Evolutionary conservation across 2,113 vertebrate species (phyloP).

Genomic region (Platichthys stellatus): DNA sequence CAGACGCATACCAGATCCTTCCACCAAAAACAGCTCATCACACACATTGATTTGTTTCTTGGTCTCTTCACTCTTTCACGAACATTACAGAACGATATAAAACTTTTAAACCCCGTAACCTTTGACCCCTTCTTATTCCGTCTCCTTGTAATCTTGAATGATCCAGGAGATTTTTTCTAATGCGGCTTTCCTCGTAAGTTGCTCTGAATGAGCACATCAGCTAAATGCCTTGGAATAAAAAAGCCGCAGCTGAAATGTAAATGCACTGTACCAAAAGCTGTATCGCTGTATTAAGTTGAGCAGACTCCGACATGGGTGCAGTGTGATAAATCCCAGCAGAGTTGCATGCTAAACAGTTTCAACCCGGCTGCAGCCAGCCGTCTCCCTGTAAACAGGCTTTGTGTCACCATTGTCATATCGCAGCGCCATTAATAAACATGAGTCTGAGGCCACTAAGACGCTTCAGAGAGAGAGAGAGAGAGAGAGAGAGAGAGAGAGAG

Average conservation of each 20-base stretch:
- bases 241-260: conserved; percentile 49
- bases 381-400: conserved; percentile 82
- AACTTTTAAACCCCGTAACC: not conserved
- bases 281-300: conserved; percentile 71
- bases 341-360: conserved; percentile 77
- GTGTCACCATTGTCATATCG: conserved; percentile 83
- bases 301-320: conserved; percentile 65
- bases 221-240: conserved; percentile 29
- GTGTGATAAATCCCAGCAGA: conserved; percentile 76
- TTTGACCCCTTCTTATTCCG: conserved; percentile 9
- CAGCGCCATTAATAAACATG: conserved; percentile 84
- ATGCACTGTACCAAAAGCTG: conserved; percentile 60
- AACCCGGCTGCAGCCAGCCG: conserved; percentile 75
- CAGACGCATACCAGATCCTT: no score
- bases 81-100: not conserved
- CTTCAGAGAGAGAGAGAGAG: conserved; percentile 63
- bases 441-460: conserved; percentile 80
- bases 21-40: no score
- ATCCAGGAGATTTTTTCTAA: conserved; percentile 21
- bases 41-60: no score
- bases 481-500: conserved; percentile 57
- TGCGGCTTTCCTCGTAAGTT: conserved; percentile 25
- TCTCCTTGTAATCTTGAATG: conserved; percentile 20
- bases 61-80: no score
- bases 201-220: conserved; percentile 48